Evolutionary conservation across 2,888 invertebrate genomes (phyloP).

Genomic region (Pomacea canaliculata): DNA sequence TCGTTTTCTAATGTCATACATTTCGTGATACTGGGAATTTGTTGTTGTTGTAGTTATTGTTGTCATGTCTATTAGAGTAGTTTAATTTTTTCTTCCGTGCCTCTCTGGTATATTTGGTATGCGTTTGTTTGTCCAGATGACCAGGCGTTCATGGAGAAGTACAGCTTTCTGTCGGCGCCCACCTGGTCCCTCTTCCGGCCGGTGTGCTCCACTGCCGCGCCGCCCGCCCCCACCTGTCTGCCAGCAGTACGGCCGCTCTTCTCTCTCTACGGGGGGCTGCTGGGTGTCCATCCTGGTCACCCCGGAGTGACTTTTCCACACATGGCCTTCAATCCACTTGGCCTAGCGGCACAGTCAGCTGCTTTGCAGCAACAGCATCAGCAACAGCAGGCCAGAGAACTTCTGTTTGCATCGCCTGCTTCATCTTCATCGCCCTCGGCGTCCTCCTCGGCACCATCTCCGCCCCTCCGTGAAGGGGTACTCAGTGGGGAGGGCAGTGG

Average conservation of each 20-base stretch:
- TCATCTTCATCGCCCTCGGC: constrained; percentile 33
- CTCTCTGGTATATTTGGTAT: too few species aligned
- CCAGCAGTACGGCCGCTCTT: constrained; percentile 49
- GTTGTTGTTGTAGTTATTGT: too few species aligned
- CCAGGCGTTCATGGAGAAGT: constrained; percentile 47
- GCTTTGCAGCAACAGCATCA: constrained; percentile 14
- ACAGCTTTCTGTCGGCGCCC: constrained; percentile 45
- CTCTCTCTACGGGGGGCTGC: constrained; percentile 51
- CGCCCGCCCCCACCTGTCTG: constrained; percentile 39
- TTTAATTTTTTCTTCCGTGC: too few species aligned
- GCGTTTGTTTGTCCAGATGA: constrained; percentile 41
- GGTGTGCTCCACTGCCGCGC: constrained; percentile 44
- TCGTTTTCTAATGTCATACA: too few species aligned
- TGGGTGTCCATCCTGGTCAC: constrained; percentile 41
- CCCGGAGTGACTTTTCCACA: constrained; percentile 20
- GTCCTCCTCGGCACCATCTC: constrained; percentile 30
- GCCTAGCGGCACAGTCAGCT: constrained; percentile 5
- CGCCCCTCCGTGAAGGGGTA: neutral
- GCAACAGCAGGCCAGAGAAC: constrained; percentile 16
- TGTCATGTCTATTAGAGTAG: too few species aligned
- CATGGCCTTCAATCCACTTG: constrained; percentile 17
- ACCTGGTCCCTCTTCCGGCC: constrained; percentile 55
- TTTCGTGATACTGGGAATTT: too few species aligned
- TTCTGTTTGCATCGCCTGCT: constrained; percentile 25
- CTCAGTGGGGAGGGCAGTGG: neutral